Base-by-base conservation (phyloP, 2,888 invertebrate genomes). In the Theristus sp. region DNA sequence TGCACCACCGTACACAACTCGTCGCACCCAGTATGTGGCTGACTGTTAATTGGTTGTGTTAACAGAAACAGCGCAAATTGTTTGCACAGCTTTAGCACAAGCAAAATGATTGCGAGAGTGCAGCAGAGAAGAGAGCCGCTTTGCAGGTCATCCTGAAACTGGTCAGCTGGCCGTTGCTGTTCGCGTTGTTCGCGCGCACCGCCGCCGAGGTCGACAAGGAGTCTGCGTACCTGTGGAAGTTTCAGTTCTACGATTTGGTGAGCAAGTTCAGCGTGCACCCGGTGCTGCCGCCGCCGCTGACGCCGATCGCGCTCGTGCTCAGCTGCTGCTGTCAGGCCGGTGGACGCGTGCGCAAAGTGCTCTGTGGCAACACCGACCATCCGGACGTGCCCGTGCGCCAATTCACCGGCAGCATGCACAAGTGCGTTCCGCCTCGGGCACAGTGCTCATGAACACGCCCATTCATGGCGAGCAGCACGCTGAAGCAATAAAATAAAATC, bases 181-280 rank as follows among this genome's bases (percentile, higher is more conserved):
- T 72, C 63, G 75, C 75, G 3, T 66, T 75, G 61, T 74, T 75
- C 63, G 71, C 73, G 60, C 27, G 55, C 3, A 53, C 31, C 2
- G 46, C 31, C 25, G 31, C 29, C 3, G 30, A 57, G 24, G 57
- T 57, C 28, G 70, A 73, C 29, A 69, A 71, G 2, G 71, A 73
- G 61, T 69, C 73, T 1, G 71, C 74, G 59, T 67, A 68, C 27
- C 73, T 74, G 28, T 74, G 74, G 73, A 69, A 69, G 59, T 73
- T 69, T 63, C 74, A 74, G 61, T 63, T 73, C 46, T 74, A 75
- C 62, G 67, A 69, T 22, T 63, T 75, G 53, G 71, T 71, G 24
- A 67, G 69, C 25, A 71, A 73, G 62, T 74, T 74, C 59, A 61
- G 66, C 31, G 65, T 70, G 26, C 69, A 74, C 10, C 70, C 74